These are phyloP conservation scores for Champsocephalus esox DNA, from an alignment of 2,797 vertebrate species.

Conservation along the genomic window DNA sequence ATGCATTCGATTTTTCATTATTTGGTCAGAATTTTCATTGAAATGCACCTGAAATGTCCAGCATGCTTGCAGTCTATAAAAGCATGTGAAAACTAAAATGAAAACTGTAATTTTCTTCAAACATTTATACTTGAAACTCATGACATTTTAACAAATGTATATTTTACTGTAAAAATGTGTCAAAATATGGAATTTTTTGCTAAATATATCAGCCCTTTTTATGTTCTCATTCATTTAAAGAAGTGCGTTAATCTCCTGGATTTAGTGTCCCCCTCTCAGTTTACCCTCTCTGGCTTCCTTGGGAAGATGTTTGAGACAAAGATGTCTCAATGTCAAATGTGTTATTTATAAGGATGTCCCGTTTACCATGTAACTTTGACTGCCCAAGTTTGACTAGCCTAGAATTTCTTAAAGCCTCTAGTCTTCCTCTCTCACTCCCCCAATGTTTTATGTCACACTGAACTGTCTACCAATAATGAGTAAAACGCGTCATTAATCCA, in stretches of 20 bases:
- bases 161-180: neutral
- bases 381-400: constrained; percentile 5
- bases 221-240: neutral
- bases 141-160: neutral
- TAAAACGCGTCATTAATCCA: constrained; percentile 9
- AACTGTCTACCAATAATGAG: constrained; percentile 4
- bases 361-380: neutral
- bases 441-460: constrained; percentile 4
- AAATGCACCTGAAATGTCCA: neutral
- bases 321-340: neutral
- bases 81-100: neutral
- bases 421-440: constrained; percentile 5
- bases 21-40: neutral
- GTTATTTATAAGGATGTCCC: neutral
- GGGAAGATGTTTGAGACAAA: too few relatives aligned
- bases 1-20: neutral
- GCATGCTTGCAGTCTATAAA: neutral
- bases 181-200: neutral
- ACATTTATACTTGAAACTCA: neutral
- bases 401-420: constrained; percentile 9
- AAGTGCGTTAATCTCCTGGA: neutral
- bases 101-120: neutral
- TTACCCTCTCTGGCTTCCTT: too few relatives aligned
- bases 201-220: neutral
- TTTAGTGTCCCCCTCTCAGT: neutral